A percentile compares a stretch with the other conserved stretches of the same genome.
phyloP scores from a whole-genome alignment of 2,888 invertebrate genomes.

The Mactromeris polynyma region DNA sequence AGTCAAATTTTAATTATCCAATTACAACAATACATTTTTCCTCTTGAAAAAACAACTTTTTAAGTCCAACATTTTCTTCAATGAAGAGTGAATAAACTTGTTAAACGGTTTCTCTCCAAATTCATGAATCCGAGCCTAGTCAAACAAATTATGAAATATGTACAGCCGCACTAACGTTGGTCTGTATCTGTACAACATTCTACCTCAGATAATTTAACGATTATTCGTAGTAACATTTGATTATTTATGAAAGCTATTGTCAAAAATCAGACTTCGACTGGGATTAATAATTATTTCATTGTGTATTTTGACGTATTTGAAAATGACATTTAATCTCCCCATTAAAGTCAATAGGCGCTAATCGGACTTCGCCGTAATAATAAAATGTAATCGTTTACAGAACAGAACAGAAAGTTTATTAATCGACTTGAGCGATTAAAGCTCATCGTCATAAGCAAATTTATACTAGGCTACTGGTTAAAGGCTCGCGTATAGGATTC shows the following conservation, averaged over 20 bases:
- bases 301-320: constrained; percentile 16
- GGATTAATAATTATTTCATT: background rate
- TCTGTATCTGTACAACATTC: background rate
- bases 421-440: no score
- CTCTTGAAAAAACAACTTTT: background rate
- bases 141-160: background rate
- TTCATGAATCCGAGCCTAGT: background rate
- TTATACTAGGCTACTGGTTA: no score
- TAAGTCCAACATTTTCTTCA: background rate
- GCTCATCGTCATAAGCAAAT: no score
- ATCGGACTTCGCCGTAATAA: background rate
- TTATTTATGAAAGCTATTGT: constrained; percentile 3
- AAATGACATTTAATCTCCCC: background rate
- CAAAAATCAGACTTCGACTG: background rate
- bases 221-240: background rate
- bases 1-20: background rate
- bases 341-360: background rate
- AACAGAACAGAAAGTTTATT: no score
- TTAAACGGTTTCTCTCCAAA: background rate
- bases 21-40: background rate
- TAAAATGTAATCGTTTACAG: background rate
- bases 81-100: background rate
- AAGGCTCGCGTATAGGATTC: no score
- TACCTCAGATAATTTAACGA: background rate
- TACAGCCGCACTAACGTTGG: background rate